Evolutionary conservation across 2,113 vertebrate genomes (phyloP).

Genomic region (Scomber scombrus): DNA sequence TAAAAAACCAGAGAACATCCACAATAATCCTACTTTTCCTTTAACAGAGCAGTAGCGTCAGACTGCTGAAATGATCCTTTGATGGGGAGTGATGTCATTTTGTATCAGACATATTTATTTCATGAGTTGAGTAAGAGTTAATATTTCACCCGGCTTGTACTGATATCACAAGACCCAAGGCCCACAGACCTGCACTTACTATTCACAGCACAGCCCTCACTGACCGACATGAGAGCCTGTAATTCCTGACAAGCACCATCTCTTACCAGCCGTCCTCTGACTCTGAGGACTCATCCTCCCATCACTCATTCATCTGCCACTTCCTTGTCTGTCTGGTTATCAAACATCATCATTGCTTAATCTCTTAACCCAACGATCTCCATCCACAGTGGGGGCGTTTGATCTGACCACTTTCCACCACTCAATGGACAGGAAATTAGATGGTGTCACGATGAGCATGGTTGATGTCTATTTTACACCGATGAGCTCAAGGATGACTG

Average conservation of each 20-base stretch:
- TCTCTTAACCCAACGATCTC: slow-evolving; percentile 18
- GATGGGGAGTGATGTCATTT: slow-evolving; percentile 31
- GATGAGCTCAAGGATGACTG: slow-evolving; percentile 53
- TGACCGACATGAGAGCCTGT: slow-evolving; percentile 40
- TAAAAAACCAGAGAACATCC: slow-evolving; percentile 21
- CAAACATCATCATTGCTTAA: slow-evolving; percentile 34
- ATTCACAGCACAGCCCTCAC: slow-evolving; percentile 43
- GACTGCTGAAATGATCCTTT: slow-evolving; percentile 27
- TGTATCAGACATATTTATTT: slow-evolving; percentile 27
- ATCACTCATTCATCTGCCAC: slow-evolving; percentile 44
- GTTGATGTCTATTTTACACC: slow-evolving; percentile 49
- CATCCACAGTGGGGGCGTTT: slow-evolving; percentile 25
- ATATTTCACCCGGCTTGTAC: slow-evolving; percentile 31
- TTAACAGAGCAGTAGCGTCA: neutral
- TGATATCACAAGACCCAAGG: slow-evolving; percentile 3
- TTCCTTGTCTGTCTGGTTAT: slow-evolving; percentile 39
- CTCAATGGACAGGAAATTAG: slow-evolving; percentile 60
- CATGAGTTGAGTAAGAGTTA: slow-evolving; percentile 7
- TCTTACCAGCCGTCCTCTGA: slow-evolving; percentile 37
- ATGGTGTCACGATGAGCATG: slow-evolving; percentile 53
- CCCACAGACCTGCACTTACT: slow-evolving; percentile 19
- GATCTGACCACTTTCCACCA: slow-evolving; percentile 44
- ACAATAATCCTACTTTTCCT: neutral
- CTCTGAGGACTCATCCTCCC: slow-evolving; percentile 38
- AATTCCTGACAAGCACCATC: slow-evolving; percentile 52